Conservation (phyloP, 2,113 vertebrate genomes). For the Mormyrus iriodes region DNA sequence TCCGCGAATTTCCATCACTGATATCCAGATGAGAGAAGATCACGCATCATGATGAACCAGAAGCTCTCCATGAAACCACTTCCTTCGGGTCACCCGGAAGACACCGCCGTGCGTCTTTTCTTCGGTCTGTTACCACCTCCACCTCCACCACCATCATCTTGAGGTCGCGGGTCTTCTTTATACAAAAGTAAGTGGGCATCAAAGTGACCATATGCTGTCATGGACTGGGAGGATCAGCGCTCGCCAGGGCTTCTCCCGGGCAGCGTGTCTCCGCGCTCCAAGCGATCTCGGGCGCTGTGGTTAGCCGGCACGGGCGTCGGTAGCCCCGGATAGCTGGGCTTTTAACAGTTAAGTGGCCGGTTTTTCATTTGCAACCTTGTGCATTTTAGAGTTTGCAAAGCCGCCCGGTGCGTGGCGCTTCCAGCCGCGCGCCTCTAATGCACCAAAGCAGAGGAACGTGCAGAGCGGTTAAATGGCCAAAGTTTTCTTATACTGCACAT, state of each 20-base stretch:
- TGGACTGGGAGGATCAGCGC: background rate
- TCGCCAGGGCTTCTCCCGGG: background rate
- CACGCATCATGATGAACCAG: background rate
- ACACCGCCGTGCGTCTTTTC: background rate
- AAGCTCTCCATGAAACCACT: background rate
- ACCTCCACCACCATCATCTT: background rate
- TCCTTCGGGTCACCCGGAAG: conserved; percentile 15
- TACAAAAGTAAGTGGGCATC: background rate
- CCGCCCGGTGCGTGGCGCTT: background rate
- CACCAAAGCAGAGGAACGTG: background rate
- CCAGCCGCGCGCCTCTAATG: background rate
- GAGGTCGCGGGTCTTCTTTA: background rate
- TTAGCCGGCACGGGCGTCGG: background rate
- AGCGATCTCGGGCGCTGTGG: background rate
- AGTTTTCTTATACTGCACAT: background rate
- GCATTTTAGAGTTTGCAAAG: background rate
- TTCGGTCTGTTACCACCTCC: background rate
- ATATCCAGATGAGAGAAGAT: background rate
- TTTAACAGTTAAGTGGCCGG: background rate
- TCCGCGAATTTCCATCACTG: background rate
- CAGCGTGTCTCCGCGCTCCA: background rate
- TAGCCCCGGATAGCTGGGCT: background rate
- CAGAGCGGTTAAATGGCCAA: background rate
- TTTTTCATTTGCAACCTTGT: background rate
- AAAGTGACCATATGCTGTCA: background rate